A percentile compares a stretch with the other conserved stretches of the same genome.
Conservation (phyloP, 2,888 invertebrate species). For the Drosophila falleni region DNA sequence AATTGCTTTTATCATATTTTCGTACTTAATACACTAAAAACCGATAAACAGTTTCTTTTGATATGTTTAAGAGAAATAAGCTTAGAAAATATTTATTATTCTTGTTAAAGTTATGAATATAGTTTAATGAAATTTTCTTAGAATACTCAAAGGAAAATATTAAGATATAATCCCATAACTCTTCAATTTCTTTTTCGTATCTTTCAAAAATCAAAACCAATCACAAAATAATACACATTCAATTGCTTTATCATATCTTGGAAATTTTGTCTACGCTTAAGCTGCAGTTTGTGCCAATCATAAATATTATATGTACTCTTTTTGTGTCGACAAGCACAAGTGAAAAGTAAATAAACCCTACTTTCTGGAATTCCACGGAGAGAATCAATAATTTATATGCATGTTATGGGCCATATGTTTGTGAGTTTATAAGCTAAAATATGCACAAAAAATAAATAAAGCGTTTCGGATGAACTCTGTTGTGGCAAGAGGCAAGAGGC, state of each 20-base stretch:
- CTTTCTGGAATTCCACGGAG: background rate
- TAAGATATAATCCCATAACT: background rate
- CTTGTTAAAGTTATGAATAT: background rate
- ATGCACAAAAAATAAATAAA: constrained; percentile 57
- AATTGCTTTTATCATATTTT: too few species aligned
- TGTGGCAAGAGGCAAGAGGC: constrained; percentile 1
- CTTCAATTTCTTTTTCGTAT: background rate
- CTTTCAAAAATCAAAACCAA: background rate
- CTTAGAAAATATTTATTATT: background rate
- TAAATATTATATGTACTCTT: constrained; percentile 13
- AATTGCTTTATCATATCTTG: constrained; percentile 2
- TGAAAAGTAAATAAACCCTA: constrained; percentile 26
- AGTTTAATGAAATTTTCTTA: too few species aligned
- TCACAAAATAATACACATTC: too few species aligned
- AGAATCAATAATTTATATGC: constrained; percentile 60
- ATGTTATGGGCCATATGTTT: constrained; percentile 33
- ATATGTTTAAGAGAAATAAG: background rate
- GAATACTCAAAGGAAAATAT: too few species aligned
- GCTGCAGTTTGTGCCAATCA: constrained; percentile 4
- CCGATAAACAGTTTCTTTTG: background rate
- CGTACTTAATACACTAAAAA: background rate
- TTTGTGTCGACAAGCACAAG: constrained; percentile 26
- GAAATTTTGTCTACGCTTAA: constrained; percentile 3
- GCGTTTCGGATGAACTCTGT: constrained; percentile 25
- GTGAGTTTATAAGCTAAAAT: constrained; percentile 42